Base-by-base conservation (phyloP, 2,888 invertebrate genomes). In the Acanthoscelides obtectus region DNA sequence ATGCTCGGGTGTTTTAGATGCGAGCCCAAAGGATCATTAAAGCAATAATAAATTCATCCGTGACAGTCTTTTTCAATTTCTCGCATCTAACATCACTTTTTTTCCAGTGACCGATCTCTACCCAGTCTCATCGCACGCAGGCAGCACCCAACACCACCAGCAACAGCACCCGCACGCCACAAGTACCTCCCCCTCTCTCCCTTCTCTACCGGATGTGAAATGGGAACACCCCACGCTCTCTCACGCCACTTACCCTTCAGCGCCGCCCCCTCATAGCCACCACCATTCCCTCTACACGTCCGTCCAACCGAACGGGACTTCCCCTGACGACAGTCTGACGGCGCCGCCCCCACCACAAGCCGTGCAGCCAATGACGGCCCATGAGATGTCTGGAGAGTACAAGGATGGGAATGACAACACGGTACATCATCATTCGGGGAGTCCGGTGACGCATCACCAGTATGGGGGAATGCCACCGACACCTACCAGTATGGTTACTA, bases 401-500 rank as follows among this genome's bases (percentile, higher is more conserved):
- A 82, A 82, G 70, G 82, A 81, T 66, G 77, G 76, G 22, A 80
- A 80, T 70, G 81, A 80, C 27, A 81, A 80, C 70, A 81, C 80
- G 72, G 79, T 78, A 68, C 76, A 76, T 8, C 76, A 77, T 70
- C 75, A 77, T 45, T 72, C 77, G 17, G 71, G 73, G 21, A 78
- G 78, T 72, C 77, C 78, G 0, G 70, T 69, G 19, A 67, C 78
- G 5, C 74, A 71, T 5, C 75, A 78, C 67, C 77, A 77, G 66
- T 80, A 80, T 69, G 73, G 70, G 21, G 86, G 86, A 72, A 79
- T 87, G 74, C 85, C 87, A 5, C 84, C 87, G 0, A 85, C 86
- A 0, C 84, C 86, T 0, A 86, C 85, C 71, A 86, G 87, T 8
- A 79, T 87, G 73, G 84, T 87, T 8, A 86, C 87, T 2, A 86